Evolutionary conservation across 2,797 vertebrate genomes (phyloP), one percentile per base, ranked within the genome.

Genomic region (Champsocephalus gunnari): DNA sequence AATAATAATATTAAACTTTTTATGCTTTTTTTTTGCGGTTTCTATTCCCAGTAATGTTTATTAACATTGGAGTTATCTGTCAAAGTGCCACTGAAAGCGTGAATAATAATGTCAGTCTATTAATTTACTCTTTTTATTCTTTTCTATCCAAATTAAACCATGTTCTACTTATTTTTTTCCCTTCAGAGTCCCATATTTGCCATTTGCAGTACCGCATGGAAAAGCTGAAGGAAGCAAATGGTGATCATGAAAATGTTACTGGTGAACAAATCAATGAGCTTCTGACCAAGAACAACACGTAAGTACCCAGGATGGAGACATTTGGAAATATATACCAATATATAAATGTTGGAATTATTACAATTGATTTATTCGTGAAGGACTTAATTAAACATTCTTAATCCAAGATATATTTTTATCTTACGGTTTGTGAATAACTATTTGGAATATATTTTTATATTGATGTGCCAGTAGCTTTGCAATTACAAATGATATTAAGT

Each of bases 201-300:
- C 75, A 94, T 77, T 87, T 98, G 88, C 96, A 97, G 83, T 95
- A 97, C 55, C 92, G 87, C 9, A 91, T 97, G 0, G 95, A 98
- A 51, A 96, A 95, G 72, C 51, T 98, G 47, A 77, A 95, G 66
- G 88, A 94, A 66, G 94, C 97, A 12, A 93, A 90, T 0, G 88
- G 92, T 68, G 92, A 93, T 45, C 94, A 95, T 64, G 94, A 96
- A 5, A 91, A 91, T 57, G 88, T 93, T 41, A 88, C 92, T 55
- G 91, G 64, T 50, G 81, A 91, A 49, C 95, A 97, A 69, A 73
- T 97, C 11, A 88, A 92, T 80, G 94, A 96, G 59, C 89, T 98
- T 47, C 92, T 95, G 28, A 91, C 87, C 73, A 97, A 95, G 82
- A 97, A 96, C 0, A 87, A 95, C 76, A 93, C 86, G 97, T 98